A percentile compares a stretch with the other conserved stretches of the same genome.
Evolutionary conservation across 2,888 invertebrate species (phyloP).

Genomic region (Machimus atricapillus): DNA sequence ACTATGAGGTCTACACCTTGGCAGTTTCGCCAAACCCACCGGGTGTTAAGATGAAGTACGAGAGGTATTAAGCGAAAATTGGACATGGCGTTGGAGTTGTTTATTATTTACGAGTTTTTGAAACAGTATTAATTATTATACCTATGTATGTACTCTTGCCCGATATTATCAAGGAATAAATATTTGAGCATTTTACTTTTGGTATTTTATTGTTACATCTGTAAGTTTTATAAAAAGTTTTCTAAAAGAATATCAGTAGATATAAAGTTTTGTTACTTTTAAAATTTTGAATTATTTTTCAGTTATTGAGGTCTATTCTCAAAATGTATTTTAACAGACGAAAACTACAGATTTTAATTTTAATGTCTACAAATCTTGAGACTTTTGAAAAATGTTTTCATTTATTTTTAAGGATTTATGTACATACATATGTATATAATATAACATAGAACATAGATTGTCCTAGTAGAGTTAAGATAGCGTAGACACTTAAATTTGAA

Average conservation of each 20-base stretch:
- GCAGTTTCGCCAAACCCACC: slow-evolving; percentile 45
- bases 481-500: too few species aligned
- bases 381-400: too few species aligned
- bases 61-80: slow-evolving; percentile 22
- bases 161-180: background rate
- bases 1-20: slow-evolving; percentile 88
- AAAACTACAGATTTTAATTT: too few species aligned
- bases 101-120: background rate
- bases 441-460: too few species aligned
- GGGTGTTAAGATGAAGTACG: slow-evolving; percentile 43
- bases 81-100: background rate
- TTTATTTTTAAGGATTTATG: too few species aligned
- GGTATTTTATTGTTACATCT: background rate
- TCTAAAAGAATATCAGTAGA: background rate
- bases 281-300: too few species aligned
- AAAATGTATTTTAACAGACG: too few species aligned
- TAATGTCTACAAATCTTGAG: too few species aligned
- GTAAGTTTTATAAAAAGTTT: background rate
- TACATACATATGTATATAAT: too few species aligned
- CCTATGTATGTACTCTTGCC: background rate
- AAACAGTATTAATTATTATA: slow-evolving; percentile 22
- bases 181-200: background rate
- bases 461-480: too few species aligned
- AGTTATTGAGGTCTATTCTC: too few species aligned
- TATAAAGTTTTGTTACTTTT: too few species aligned